Evolutionary conservation across 2,113 vertebrate species (phyloP).

Genomic region (Protobothrops flavoviridis): DNA sequence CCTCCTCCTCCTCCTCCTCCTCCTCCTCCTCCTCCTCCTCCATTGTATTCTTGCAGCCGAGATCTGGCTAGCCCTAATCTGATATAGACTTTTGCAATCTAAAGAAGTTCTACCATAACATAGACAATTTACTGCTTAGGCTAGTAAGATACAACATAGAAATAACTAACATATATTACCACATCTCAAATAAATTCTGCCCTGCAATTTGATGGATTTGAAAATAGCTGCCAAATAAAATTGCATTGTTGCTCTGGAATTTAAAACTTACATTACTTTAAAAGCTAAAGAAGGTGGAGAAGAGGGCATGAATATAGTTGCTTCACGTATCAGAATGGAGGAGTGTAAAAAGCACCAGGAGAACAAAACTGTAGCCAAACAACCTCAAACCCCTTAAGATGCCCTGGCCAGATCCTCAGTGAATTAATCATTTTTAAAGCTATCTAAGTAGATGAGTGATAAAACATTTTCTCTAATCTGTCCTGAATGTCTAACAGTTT

Average conservation of each 20-base stretch:
- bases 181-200: background rate
- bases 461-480: background rate
- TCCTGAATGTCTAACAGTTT: background rate
- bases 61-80: background rate
- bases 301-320: background rate
- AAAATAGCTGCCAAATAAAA: background rate
- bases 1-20: no score
- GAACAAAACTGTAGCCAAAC: background rate
- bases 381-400: background rate
- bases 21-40: no score
- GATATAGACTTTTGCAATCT: background rate
- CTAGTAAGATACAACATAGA: background rate
- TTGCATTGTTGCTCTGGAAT: background rate
- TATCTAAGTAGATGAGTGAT: background rate
- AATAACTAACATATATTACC: background rate
- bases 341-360: background rate
- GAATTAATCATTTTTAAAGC: background rate
- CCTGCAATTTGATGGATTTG: background rate
- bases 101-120: background rate
- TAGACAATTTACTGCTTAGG: background rate
- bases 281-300: background rate
- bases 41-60: background rate
- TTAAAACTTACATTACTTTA: background rate
- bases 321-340: background rate
- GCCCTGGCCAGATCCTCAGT: background rate